These are phyloP conservation scores for Ectemnius cavifrons DNA, from an alignment of 2,888 invertebrate species.

Conservation along the genomic window DNA sequence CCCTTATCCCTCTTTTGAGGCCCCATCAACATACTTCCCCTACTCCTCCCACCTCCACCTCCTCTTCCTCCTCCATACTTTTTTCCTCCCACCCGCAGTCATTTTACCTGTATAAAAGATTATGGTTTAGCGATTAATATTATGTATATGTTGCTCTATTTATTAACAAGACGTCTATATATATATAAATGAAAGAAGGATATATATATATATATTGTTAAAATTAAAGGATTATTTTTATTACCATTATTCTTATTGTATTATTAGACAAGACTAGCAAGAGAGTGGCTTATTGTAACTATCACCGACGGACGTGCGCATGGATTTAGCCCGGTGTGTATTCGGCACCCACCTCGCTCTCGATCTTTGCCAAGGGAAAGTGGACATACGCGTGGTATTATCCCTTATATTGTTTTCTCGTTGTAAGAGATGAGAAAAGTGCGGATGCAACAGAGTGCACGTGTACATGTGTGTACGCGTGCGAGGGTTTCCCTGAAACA, in stretches of 20 bases:
- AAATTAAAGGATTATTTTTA: conserved; percentile 73
- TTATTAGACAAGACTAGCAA: conserved; percentile 18
- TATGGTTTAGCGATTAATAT: conserved; percentile 72
- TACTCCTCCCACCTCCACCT: conserved; percentile 9
- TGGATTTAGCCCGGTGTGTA: neutral
- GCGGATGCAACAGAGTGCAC: neutral
- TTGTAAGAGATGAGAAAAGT: neutral
- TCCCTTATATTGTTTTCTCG: too few relatives aligned
- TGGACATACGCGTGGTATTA: too few relatives aligned
- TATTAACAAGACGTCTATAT: conserved; percentile 71
- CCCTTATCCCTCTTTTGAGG: conserved; percentile 34
- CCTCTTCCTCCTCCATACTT: conserved; percentile 21
- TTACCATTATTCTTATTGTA: conserved; percentile 60
- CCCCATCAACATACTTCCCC: conserved; percentile 35
- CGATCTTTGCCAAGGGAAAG: too few relatives aligned
- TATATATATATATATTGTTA: conserved; percentile 72
- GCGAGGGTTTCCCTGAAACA: neutral
- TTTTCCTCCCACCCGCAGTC: conserved; percentile 48
- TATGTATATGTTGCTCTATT: conserved; percentile 77
- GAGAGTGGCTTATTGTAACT: neutral
- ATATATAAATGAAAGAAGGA: conserved; percentile 55
- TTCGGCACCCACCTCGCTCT: neutral
- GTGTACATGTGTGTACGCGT: neutral
- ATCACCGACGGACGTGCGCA: neutral
- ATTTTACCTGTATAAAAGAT: conserved; percentile 61